Evolutionary conservation across 1,140 invertebrate genomes (phyloP), one percentile per base, ranked within the genome.

Genomic region (Drosophila micromelanica): DNA sequence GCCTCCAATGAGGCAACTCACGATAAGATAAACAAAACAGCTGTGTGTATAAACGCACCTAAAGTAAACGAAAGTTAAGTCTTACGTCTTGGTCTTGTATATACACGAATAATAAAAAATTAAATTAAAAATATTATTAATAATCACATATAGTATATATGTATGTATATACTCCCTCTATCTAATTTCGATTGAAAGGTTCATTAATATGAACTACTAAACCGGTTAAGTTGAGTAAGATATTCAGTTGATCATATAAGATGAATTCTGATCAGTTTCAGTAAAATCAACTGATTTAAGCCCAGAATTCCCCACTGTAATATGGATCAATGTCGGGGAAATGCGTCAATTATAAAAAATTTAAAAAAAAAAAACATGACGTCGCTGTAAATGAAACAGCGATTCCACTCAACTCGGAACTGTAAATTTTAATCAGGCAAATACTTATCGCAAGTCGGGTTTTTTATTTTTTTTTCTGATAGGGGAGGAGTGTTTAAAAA

Each of bases 21-120:
- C 51, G 71, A 73, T 73, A 69, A 73, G 71, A 73, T 73, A 73
- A 46, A 55, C 43, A 69, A 73, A 73, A 73, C 71, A 73, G 71
- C 71, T 73, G 71, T 69, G 65, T 73, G 62, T 61, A 73, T 62
- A 62, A 73, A 64, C 49, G 8, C 38, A 30, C 12, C n/a, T n/a
- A 60, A 48, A 27, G 46, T 55, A 60, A 73, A 68, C 37, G 63
- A 60, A 68, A 73, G 55, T 68, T 42, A 46, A 73, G 70, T 40
- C 69, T 17, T 35, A 35, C 27, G 27, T 27, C 27, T 27, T 23
- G 20, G 20, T 23, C 20, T 27, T 32, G 17, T 9, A 40, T 11
- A 30, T 43, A 23, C 15, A 37, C n/a, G n/a, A n/a, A n/a, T n/a
- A 35, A 69, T 9, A 35, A 35, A 32, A 7, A 8, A 7, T 32